A percentile compares a stretch with the other conserved stretches of the same genome.
phyloP scores from a whole-genome alignment of 2,797 vertebrate species.

The Betta splendens region DNA sequence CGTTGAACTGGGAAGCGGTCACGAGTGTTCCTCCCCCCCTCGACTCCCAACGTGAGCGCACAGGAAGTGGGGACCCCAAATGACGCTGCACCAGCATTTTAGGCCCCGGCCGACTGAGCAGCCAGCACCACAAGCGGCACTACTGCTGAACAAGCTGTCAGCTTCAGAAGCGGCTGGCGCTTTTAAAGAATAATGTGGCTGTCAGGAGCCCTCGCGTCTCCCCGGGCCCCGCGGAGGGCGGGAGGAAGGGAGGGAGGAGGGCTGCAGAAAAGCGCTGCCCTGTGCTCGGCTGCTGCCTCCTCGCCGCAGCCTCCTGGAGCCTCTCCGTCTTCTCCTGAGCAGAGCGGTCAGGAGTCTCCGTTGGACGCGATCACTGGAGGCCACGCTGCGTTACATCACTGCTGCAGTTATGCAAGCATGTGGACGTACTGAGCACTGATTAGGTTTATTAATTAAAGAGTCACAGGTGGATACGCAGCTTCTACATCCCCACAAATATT shows the following conservation, averaged over 20 bases:
- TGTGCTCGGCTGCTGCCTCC: slow-evolving; percentile 31
- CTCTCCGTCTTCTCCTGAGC: slow-evolving; percentile 20
- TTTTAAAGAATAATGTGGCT: slow-evolving; percentile 82
- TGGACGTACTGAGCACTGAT: slow-evolving; percentile 27
- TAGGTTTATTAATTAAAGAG: slow-evolving; percentile 50
- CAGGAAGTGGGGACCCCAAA: slow-evolving; percentile 60
- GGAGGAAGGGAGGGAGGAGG: slow-evolving; percentile 56
- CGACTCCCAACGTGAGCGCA: slow-evolving; percentile 12
- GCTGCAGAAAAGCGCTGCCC: slow-evolving; percentile 56
- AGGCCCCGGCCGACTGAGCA: slow-evolving; percentile 45
- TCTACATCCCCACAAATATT: too few species aligned
- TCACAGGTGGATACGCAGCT: slow-evolving; percentile 9
- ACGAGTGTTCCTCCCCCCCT: slow-evolving; percentile 32
- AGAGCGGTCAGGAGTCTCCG: slow-evolving; percentile 42
- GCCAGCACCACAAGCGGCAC: slow-evolving; percentile 46
- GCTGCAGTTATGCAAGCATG: slow-evolving; percentile 44
- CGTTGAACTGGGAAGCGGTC: slow-evolving; percentile 52
- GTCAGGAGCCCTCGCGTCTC: slow-evolving; percentile 76
- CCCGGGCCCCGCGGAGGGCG: slow-evolving; percentile 57
- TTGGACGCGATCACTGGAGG: slow-evolving; percentile 28
- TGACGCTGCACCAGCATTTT: slow-evolving; percentile 76
- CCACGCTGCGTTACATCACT: slow-evolving; percentile 49
- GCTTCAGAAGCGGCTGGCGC: slow-evolving; percentile 66
- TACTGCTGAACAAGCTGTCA: slow-evolving; percentile 82
- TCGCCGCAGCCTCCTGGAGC: slow-evolving; percentile 43